These are phyloP conservation scores for Parapristionchus giblindavisi DNA, from an alignment of 2,888 invertebrate species.

Conservation along the genomic window DNA sequence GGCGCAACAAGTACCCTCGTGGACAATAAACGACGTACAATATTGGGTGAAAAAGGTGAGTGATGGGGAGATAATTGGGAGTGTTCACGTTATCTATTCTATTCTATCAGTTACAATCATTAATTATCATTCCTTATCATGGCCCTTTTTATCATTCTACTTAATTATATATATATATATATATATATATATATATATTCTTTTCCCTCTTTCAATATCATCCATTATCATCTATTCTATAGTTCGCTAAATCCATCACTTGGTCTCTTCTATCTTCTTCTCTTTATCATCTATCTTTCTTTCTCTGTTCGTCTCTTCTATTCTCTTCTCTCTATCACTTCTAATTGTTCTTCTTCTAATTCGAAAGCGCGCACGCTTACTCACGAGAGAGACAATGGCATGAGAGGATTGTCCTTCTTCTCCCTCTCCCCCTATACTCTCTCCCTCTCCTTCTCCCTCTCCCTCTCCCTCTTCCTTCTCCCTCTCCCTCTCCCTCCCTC, in stretches of 20 bases:
- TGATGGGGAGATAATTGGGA: too few species aligned
- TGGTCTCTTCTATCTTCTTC: too few species aligned
- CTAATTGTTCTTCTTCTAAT: slow-evolving; percentile 1
- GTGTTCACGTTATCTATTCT: too few species aligned
- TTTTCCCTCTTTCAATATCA: too few species aligned
- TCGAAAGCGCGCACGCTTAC: slow-evolving; percentile 13
- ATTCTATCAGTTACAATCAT: too few species aligned
- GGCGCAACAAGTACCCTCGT: slow-evolving; percentile 95
- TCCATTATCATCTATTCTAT: too few species aligned
- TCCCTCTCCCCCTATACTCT: background rate
- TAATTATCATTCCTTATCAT: too few species aligned
- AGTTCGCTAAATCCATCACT: too few species aligned
- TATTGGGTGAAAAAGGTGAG: slow-evolving; percentile 92
- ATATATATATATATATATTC: too few species aligned
- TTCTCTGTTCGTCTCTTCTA: background rate
- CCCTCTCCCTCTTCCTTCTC: background rate
- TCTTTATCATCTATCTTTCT: slow-evolving; percentile 7
- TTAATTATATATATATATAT: too few species aligned
- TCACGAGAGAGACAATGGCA: slow-evolving; percentile 48
- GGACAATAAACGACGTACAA: slow-evolving; percentile 94
- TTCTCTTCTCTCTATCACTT: slow-evolving; percentile 26
- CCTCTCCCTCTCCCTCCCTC: background rate
- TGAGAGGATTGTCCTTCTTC: slow-evolving; percentile 40
- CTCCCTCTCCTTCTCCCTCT: background rate
- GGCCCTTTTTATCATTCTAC: too few species aligned